A percentile compares a stretch with the other conserved stretches of the same genome.
These are phyloP conservation scores for Cottus gobio DNA, from an alignment of 2,113 vertebrate genomes.

Conservation along the genomic window DNA sequence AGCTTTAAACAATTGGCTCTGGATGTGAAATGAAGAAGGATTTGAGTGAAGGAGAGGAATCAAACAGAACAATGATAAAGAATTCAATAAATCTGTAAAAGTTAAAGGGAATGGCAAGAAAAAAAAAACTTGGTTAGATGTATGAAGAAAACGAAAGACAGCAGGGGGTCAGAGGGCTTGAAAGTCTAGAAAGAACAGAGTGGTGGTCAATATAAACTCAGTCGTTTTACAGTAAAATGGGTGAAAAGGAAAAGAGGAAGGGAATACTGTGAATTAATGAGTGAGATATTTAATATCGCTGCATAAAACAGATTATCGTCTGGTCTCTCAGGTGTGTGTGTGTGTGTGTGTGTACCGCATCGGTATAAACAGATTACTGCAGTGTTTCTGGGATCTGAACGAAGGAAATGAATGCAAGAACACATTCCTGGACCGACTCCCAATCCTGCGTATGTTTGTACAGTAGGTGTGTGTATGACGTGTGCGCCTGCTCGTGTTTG, in stretches of 20 bases:
- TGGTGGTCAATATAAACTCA: not conserved
- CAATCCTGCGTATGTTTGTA: constrained; percentile 22
- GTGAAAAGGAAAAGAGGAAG: constrained; percentile 16
- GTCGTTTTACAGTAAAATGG: constrained; percentile 4
- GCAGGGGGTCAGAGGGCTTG: not conserved
- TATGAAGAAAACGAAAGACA: constrained; percentile 8
- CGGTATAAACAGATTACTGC: constrained; percentile 45
- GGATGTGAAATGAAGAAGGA: not conserved
- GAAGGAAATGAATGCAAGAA: constrained; percentile 33
- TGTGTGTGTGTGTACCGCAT: constrained; percentile 2
- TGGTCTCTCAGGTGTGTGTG: constrained; percentile 19
- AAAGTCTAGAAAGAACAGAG: not conserved
- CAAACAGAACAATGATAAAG: not conserved
- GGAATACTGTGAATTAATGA: constrained; percentile 45
- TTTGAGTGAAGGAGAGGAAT: not conserved
- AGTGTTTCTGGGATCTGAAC: constrained; percentile 38
- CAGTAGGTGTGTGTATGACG: not conserved
- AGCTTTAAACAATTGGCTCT: not conserved
- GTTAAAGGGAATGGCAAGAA: not conserved
- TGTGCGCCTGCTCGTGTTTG: not conserved
- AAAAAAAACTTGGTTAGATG: not conserved
- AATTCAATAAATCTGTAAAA: not conserved
- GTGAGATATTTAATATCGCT: constrained; percentile 47
- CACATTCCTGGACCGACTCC: constrained; percentile 41
- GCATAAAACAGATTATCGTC: constrained; percentile 58